Percentiles rank a stretch among this genome's conserved stretches.
Conservation (phyloP, 30 jellyfish, hydroid and myxozoan genomes). For the Mastigias papua region DNA sequence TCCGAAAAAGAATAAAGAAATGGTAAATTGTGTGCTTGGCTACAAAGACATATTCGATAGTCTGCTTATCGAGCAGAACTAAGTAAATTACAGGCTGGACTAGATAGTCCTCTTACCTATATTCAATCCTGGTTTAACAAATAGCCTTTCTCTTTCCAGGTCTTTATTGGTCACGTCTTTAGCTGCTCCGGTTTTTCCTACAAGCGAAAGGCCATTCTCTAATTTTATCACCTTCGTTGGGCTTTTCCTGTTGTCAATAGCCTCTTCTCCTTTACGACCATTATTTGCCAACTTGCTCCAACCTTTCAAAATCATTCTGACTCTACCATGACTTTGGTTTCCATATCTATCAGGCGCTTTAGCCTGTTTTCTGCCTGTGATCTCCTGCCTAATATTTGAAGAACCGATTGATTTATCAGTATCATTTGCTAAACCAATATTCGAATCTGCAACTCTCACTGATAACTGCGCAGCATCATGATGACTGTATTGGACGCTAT, state of each 20-base stretch:
- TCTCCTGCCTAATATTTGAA: neutral
- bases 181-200: constrained; percentile 14
- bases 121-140: constrained; percentile 65
- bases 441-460: too few species aligned
- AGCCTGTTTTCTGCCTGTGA: neutral
- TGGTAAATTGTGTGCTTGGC: too few species aligned
- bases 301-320: neutral
- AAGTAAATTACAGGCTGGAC: neutral
- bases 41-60: neutral
- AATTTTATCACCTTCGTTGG: neutral
- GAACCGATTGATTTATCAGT: neutral
- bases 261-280: neutral
- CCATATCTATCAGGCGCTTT: neutral
- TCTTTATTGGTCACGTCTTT: constrained; percentile 18
- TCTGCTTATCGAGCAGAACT: neutral
- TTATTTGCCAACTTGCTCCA: neutral
- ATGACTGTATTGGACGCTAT: too few species aligned
- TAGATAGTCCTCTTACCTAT: constrained; percentile 26
- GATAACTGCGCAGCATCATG: too few species aligned
- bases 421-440: too few species aligned
- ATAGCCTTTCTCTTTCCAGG: constrained; percentile 54
- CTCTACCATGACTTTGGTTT: neutral
- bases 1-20: too few species aligned
- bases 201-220: neutral
- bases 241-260: neutral